These are phyloP conservation scores for Allophyes oxyacanthae DNA, from an alignment of 2,888 invertebrate species.

Conservation along the genomic window DNA sequence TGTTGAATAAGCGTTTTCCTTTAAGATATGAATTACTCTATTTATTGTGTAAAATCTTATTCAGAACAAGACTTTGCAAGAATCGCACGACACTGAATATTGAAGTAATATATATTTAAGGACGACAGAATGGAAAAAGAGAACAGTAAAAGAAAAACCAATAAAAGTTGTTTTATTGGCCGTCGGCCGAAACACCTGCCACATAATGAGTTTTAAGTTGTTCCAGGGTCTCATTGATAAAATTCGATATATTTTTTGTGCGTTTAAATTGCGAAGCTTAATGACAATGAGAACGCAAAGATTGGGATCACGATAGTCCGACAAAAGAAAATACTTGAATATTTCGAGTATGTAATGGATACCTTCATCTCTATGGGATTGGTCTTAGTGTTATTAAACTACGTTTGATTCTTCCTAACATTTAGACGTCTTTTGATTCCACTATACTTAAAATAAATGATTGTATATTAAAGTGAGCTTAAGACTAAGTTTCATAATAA, in stretches of 20 bases:
- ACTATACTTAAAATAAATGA: too few relatives aligned
- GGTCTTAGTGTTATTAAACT: too few relatives aligned
- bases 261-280: constrained; percentile 9
- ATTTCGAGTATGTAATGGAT: too few relatives aligned
- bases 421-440: too few relatives aligned
- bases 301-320: too few relatives aligned
- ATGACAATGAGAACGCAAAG: not conserved
- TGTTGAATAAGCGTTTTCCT: not conserved
- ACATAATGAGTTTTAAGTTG: constrained; percentile 78
- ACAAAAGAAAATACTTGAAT: too few relatives aligned
- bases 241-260: constrained; percentile 46
- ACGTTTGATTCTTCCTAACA: too few relatives aligned
- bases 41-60: constrained; percentile 17
- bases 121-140: constrained; percentile 67
- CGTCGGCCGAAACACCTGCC: constrained; percentile 76
- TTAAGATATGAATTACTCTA: constrained; percentile 9
- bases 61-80: constrained; percentile 6
- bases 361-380: too few relatives aligned
- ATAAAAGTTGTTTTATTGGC: constrained; percentile 81
- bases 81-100: constrained; percentile 41
- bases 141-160: constrained; percentile 76
- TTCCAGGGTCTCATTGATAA: constrained; percentile 59
- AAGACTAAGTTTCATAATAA: too few relatives aligned
- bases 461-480: too few relatives aligned
- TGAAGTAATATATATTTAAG: constrained; percentile 60